phyloP scores from a whole-genome alignment of 1,140 invertebrate genomes.

The Macrostomum lignano region DNA sequence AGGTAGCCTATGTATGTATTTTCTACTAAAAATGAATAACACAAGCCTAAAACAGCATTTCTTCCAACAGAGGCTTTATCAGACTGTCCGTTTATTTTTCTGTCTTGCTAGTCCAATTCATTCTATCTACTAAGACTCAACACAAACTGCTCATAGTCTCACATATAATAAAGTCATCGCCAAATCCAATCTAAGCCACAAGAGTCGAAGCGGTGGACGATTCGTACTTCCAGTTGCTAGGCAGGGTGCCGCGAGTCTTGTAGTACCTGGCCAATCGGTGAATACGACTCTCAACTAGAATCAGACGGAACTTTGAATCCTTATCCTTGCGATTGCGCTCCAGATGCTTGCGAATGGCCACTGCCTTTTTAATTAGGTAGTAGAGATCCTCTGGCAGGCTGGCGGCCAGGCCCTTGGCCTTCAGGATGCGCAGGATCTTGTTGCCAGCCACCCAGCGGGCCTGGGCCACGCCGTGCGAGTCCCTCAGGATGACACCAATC shows the following conservation, averaged over 20 bases:
- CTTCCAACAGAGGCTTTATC: too few relatives aligned
- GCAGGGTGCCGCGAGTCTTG: constrained; percentile 70
- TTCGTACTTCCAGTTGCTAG: constrained; percentile 82
- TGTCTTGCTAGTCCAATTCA: too few relatives aligned
- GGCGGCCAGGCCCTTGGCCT: constrained; percentile 74
- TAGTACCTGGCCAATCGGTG: constrained; percentile 89
- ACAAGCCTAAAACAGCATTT: too few relatives aligned
- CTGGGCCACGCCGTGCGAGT: constrained; percentile 95
- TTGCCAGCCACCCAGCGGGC: constrained; percentile 68
- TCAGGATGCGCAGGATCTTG: constrained; percentile 88
- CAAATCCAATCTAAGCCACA: background rate
- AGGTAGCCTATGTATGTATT: too few relatives aligned
- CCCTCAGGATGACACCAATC: constrained; percentile 90
- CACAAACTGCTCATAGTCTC: too few relatives aligned
- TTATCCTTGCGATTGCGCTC: constrained; percentile 75
- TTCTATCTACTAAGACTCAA: too few relatives aligned
- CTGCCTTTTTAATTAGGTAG: constrained; percentile 91
- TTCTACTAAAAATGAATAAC: too few relatives aligned
- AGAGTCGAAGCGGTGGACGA: constrained; percentile 3
- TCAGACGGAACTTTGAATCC: constrained; percentile 88
- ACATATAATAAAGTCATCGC: too few relatives aligned
- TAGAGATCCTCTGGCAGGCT: constrained; percentile 91
- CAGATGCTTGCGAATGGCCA: constrained; percentile 90
- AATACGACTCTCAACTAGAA: constrained; percentile 84
- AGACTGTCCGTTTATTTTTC: too few relatives aligned